Conservation (phyloP, 2,113 vertebrate genomes). For the Myotis brandtii region DNA sequence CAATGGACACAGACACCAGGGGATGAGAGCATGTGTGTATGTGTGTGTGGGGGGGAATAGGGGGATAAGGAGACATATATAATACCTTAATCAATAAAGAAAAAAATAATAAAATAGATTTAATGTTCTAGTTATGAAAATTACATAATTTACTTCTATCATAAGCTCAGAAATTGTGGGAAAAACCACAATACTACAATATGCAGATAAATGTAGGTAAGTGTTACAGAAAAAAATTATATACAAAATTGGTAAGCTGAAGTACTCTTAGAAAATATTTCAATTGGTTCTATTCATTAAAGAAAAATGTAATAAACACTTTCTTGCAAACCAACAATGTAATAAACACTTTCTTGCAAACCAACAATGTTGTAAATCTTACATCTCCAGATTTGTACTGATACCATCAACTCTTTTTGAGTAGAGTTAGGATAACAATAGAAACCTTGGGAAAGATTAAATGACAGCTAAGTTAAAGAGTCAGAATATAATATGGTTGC, state of each 20-base stretch:
- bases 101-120: not conserved
- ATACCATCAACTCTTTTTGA: not conserved
- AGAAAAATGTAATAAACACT: slow-evolving; percentile 9
- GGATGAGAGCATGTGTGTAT: too few relatives aligned
- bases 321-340: slow-evolving; percentile 12
- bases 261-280: slow-evolving; percentile 72
- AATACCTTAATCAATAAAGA: too few relatives aligned
- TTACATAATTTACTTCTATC: slow-evolving; percentile 63
- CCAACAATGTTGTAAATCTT: slow-evolving; percentile 35
- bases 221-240: slow-evolving; percentile 46
- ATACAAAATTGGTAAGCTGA: slow-evolving; percentile 61
- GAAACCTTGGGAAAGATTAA: slow-evolving; percentile 58
- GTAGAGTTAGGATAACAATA: not conserved
- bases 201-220: slow-evolving; percentile 18
- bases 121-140: slow-evolving; percentile 71
- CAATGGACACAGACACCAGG: too few relatives aligned
- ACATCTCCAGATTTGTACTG: not conserved
- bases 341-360: slow-evolving; percentile 8
- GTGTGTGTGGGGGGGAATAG: too few relatives aligned
- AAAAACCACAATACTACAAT: slow-evolving; percentile 63
- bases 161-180: slow-evolving; percentile 1
- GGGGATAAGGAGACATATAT: too few relatives aligned
- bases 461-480: not conserved
- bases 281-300: slow-evolving; percentile 52
- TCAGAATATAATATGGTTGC: slow-evolving; percentile 56